These are phyloP conservation scores for Leptobrachium ailaonicum DNA, from an alignment of 2,113 vertebrate genomes.

Conservation along the genomic window DNA sequence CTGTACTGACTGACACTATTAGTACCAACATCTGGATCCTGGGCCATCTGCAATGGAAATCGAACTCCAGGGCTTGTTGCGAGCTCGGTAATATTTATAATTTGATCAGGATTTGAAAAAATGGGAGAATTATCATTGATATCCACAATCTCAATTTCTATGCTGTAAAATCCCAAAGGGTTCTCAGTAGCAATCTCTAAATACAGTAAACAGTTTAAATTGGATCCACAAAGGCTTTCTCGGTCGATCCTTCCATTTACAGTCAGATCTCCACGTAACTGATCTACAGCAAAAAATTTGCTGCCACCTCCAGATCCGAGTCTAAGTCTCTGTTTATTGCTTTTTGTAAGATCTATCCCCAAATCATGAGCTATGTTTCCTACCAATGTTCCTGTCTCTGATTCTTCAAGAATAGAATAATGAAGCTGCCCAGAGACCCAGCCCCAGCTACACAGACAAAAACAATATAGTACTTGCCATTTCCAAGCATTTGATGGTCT, in stretches of 20 bases:
- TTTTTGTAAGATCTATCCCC: constrained; percentile 73
- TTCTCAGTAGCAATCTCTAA: constrained; percentile 73
- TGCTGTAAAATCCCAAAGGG: constrained; percentile 70
- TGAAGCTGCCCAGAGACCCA: constrained; percentile 72
- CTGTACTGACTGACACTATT: constrained; percentile 64
- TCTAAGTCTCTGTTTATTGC: constrained; percentile 75
- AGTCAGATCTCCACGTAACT: constrained; percentile 63
- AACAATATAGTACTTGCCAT: constrained; percentile 71
- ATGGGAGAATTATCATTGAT: constrained; percentile 78
- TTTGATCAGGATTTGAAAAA: constrained; percentile 63
- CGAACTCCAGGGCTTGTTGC: constrained; percentile 63
- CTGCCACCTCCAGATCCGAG: constrained; percentile 77
- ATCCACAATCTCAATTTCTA: constrained; percentile 78
- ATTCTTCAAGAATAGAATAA: constrained; percentile 70
- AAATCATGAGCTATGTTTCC: constrained; percentile 82
- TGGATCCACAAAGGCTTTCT: constrained; percentile 69
- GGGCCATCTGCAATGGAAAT: constrained; percentile 72
- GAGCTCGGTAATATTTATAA: constrained; percentile 68
- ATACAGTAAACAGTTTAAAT: constrained; percentile 67
- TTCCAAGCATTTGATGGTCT: constrained; percentile 67
- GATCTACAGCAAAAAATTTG: constrained; percentile 75
- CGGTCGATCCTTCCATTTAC: constrained; percentile 68
- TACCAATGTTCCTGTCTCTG: constrained; percentile 68
- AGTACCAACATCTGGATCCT: constrained; percentile 73
- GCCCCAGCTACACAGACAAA: constrained; percentile 72